Percentiles rank a stretch among this genome's conserved stretches.
Conservation (phyloP, 1,140 invertebrate genomes). For the Plodia interpunctella region DNA sequence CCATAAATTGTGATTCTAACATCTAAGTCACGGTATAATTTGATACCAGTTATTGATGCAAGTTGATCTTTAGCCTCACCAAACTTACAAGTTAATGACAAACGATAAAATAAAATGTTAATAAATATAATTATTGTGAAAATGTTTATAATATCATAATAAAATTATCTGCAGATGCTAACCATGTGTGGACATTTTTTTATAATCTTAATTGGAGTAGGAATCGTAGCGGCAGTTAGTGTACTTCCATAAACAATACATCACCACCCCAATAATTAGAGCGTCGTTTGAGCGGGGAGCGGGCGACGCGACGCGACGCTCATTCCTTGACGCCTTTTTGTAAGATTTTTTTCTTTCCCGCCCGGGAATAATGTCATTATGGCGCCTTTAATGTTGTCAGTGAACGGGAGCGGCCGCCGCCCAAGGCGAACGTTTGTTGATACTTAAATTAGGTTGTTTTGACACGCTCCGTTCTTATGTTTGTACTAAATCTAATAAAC, state of each 20-base stretch:
- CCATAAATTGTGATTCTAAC: neutral
- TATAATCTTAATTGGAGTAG: constrained; percentile 15
- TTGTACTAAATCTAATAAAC: constrained; percentile 76
- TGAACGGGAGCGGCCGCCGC: constrained; percentile 57
- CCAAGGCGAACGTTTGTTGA: constrained; percentile 75
- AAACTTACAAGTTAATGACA: too few species aligned
- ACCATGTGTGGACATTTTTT: constrained; percentile 1
- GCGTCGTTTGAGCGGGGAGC: constrained; percentile 32
- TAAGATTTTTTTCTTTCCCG: constrained; percentile 61
- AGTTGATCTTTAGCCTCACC: neutral
- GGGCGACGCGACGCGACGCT: constrained; percentile 24
- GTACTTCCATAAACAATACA: constrained; percentile 50
- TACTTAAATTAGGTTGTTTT: constrained; percentile 77
- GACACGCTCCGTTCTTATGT: constrained; percentile 73
- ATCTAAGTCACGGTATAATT: neutral
- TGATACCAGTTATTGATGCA: neutral
- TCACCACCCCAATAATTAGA: constrained; percentile 56
- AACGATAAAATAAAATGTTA: constrained; percentile 12
- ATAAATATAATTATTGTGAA: too few species aligned
- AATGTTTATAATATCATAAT: neutral
- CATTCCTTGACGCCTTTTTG: constrained; percentile 63
- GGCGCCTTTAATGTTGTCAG: constrained; percentile 75
- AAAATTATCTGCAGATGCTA: neutral
- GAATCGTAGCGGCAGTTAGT: constrained; percentile 9
- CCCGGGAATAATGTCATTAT: constrained; percentile 76